A percentile compares a stretch with the other conserved stretches of the same genome.
Conservation (phyloP, 2,113 vertebrate genomes). For the Hystrix brachyura region DNA sequence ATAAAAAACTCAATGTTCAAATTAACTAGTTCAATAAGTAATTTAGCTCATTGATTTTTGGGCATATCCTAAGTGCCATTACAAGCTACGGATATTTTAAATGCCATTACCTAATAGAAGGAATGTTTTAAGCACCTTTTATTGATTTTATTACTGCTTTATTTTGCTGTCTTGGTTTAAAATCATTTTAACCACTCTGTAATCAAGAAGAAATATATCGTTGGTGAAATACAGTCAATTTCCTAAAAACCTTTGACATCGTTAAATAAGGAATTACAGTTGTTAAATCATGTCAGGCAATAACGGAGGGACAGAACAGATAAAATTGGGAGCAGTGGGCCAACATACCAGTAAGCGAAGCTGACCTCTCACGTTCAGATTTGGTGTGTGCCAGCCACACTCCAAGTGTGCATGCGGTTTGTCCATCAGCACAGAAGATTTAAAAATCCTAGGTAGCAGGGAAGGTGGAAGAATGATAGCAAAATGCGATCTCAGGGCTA, state of each 20-base stretch:
- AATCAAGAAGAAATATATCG: conserved; percentile 93
- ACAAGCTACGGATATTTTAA: conserved; percentile 94
- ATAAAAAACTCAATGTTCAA: conserved; percentile 93
- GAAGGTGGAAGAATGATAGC: conserved; percentile 66
- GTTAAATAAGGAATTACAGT: conserved; percentile 92
- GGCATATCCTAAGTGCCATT: conserved; percentile 93
- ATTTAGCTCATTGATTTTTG: conserved; percentile 94
- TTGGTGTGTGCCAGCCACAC: conserved; percentile 70
- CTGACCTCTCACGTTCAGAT: conserved; percentile 83
- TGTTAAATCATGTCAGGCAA: conserved; percentile 91
- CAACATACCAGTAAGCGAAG: conserved; percentile 81
- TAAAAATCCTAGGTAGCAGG: conserved; percentile 73
- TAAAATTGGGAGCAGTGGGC: conserved; percentile 85
- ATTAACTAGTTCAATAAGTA: conserved; percentile 95
- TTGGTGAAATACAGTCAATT: conserved; percentile 92
- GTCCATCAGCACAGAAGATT: conserved; percentile 73
- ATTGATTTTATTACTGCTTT: conserved; percentile 95
- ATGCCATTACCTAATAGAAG: conserved; percentile 94
- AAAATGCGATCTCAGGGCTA: background rate
- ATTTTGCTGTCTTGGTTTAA: conserved; percentile 94
- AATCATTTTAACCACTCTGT: conserved; percentile 93
- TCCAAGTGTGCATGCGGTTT: conserved; percentile 70
- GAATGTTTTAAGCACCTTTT: conserved; percentile 94
- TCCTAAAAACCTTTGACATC: conserved; percentile 93
- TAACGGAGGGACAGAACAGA: conserved; percentile 86